Percentiles rank a stretch among this genome's conserved stretches.
Conservation (phyloP, 2,797 vertebrate genomes). For the Hydrocynus forskahlii region DNA sequence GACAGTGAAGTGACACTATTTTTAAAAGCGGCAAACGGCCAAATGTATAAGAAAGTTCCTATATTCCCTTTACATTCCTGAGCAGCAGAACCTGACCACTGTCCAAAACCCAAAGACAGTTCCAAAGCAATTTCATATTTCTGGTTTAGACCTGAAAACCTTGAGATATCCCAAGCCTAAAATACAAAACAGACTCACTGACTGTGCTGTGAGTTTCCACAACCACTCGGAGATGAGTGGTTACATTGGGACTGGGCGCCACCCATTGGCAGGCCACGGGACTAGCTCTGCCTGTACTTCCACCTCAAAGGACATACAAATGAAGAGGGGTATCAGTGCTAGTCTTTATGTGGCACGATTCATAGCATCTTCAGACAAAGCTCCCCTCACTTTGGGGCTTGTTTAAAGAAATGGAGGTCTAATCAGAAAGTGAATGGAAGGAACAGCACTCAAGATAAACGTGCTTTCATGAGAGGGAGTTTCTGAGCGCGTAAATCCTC, state of each 20-base stretch:
- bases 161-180: constrained; percentile 15
- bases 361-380: constrained; percentile 53
- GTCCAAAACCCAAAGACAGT: background rate
- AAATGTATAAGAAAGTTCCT: background rate
- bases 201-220: constrained; percentile 10
- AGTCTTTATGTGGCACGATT: constrained; percentile 41
- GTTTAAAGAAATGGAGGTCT: constrained; percentile 60
- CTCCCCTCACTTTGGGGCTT: constrained; percentile 60
- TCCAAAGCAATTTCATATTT: background rate
- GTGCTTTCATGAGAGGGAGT: constrained; percentile 69
- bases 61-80: background rate
- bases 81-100: background rate
- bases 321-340: constrained; percentile 48
- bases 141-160: background rate
- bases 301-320: constrained; percentile 40
- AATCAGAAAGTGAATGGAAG: constrained; percentile 66
- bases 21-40: background rate
- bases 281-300: constrained; percentile 17
- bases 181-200: constrained; percentile 29
- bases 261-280: constrained; percentile 49
- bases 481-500: constrained; percentile 72
- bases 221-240: constrained; percentile 16
- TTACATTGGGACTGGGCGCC: constrained; percentile 60
- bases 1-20: background rate
- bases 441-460: constrained; percentile 68